Evolutionary conservation across 2,113 vertebrate species (phyloP), one percentile per base, ranked within the genome.

Genomic region (Colinus virginianus): DNA sequence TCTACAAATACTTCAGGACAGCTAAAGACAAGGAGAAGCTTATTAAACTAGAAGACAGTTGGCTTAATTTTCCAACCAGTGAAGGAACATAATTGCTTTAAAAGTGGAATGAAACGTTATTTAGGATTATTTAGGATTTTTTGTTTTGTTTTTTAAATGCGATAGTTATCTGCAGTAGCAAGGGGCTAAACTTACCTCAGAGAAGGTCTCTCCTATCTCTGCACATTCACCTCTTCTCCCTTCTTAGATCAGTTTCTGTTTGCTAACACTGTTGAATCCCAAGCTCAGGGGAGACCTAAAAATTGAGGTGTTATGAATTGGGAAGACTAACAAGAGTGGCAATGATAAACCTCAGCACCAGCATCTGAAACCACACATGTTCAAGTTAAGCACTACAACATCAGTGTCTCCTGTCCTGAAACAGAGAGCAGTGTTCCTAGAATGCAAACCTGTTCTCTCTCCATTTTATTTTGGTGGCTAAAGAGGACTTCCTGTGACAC

Each of bases 311-410:
- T 64, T 62, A 59, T 10, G 11, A 63, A 1, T 0, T 53, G 38
- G 4, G 6, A 43, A 78, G 21, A 22, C 22, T 78, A 36, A 45
- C 1, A 4, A 82, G 26, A 20, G 56, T 58, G 12, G 21, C 32
- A 49, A 59, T 30, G 42, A 72, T 17, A 76, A 79, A 72, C 6
- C 22, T 25, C 66, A 77, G 19, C 32, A 12, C 5, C 23, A 58
- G 5, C 4, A 19, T n/a, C 45, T 83, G 59, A 85, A 79, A 34
- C 0, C 1, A 18, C 18, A 17, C 32, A 15, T 0, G 1, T 8
- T 61, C 34, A 78, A 11, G 20, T 20, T 71, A 56, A 63, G n/a
- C 17, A 36, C 32, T 49, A 12, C 8, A 66, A 17, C 6, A 6
- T 6, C 23, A n/a, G 59, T 23, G 23, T 62, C 25, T 21, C 25